phyloP scores from a whole-genome alignment of 2,888 invertebrate species.

The Drosophila falleni region DNA sequence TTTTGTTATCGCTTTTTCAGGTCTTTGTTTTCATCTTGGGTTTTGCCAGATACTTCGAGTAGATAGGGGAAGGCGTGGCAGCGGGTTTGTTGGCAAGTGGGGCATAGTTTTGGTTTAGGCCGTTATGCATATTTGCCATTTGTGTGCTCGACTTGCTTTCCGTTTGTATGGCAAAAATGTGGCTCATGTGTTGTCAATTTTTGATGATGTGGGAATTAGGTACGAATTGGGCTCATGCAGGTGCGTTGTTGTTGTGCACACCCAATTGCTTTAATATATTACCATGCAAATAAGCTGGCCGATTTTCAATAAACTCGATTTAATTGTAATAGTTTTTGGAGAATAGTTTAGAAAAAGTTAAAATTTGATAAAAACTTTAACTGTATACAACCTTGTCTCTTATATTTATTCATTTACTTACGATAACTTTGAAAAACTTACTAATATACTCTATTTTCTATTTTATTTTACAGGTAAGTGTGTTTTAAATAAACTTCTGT shows the following conservation, averaged over 20 bases:
- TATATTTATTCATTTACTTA: background rate
- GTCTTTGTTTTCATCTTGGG: conserved; percentile 57
- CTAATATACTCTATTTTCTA: conserved; percentile 11
- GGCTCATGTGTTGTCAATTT: conserved; percentile 75
- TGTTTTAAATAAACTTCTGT: background rate
- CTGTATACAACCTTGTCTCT: background rate
- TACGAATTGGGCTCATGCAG: conserved; percentile 41
- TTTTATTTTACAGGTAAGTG: conserved; percentile 51
- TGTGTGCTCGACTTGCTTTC: conserved; percentile 37
- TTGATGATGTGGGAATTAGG: conserved; percentile 80
- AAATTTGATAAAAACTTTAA: background rate
- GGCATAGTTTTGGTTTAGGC: conserved; percentile 65
- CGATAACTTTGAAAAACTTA: background rate
- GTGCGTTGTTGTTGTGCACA: conserved; percentile 9
- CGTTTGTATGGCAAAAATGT: conserved; percentile 62
- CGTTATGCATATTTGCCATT: conserved; percentile 70
- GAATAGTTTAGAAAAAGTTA: background rate
- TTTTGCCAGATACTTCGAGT: conserved; percentile 36
- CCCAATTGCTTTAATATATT: conserved; percentile 34
- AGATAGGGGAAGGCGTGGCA: conserved; percentile 17
- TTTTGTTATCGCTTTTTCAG: conserved; percentile 56
- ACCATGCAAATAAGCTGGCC: background rate
- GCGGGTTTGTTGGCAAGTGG: background rate
- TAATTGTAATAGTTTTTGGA: conserved; percentile 16
- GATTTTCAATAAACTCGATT: conserved; percentile 8